These are phyloP conservation scores for Maccullochella peelii DNA, from an alignment of 2,113 vertebrate genomes.

Conservation along the genomic window DNA sequence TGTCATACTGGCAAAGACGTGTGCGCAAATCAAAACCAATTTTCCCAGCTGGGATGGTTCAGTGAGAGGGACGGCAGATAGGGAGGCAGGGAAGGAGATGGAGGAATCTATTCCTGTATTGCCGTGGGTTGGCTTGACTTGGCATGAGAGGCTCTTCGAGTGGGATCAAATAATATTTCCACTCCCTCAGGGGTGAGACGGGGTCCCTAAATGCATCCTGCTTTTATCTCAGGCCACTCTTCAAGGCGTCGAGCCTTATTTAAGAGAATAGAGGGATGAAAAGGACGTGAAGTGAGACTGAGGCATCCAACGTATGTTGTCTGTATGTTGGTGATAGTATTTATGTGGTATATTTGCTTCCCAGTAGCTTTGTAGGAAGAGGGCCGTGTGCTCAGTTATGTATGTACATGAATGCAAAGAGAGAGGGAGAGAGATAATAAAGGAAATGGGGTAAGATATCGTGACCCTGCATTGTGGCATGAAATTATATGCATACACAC, in stretches of 20 bases:
- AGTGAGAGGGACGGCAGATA: conserved; percentile 11
- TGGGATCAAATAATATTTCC: conserved; percentile 76
- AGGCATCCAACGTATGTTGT: conserved; percentile 31
- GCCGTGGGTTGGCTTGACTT: conserved; percentile 61
- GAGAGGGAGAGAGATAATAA: neutral
- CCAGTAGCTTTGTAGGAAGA: conserved; percentile 7
- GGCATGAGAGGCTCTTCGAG: conserved; percentile 64
- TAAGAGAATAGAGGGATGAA: conserved; percentile 42
- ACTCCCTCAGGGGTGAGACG: conserved; percentile 56
- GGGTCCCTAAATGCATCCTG: conserved; percentile 56
- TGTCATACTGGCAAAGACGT: neutral
- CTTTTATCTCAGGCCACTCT: conserved; percentile 75
- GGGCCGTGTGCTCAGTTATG: conserved; percentile 1
- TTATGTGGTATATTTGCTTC: conserved; percentile 36
- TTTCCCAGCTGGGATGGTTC: conserved; percentile 31
- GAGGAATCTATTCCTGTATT: conserved; percentile 71
- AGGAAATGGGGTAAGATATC: neutral
- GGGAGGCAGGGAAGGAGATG: conserved; percentile 34
- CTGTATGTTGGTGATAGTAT: conserved; percentile 45
- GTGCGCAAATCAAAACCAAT: conserved; percentile 35
- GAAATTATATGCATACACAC: conserved; percentile 37
- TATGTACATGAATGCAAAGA: neutral
- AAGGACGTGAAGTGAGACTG: conserved; percentile 35
- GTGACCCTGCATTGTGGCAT: conserved; percentile 16
- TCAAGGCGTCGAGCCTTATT: conserved; percentile 40